Base-by-base conservation (phyloP, 2,113 vertebrate genomes). In the Microtus richardsoni region DNA sequence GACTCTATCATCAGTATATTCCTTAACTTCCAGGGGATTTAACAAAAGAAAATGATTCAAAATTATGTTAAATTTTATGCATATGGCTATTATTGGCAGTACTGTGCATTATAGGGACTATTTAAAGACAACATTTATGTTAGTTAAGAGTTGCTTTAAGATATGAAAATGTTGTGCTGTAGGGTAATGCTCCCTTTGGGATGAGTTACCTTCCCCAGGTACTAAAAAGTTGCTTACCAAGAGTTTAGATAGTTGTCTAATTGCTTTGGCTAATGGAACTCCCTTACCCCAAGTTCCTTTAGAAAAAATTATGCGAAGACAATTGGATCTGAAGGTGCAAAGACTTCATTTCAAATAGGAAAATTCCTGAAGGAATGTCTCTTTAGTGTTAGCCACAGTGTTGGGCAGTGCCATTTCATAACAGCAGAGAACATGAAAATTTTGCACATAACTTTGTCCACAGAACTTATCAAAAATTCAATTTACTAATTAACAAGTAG, bases 331-430 rank as follows among this genome's bases (percentile, higher is more conserved):
- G 36, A 14, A 36, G 1, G 30, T 77, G 54, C 19, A 62, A 62
- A 89, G 36, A 30, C 10, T 39, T 60, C 44, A 41, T 10, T 60
- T 88, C 58, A 22, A 28, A 0, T n/a, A 26, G 5, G 4, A 68
- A 4, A 10, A 47, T 13, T 24, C 2, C 19, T 30, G 3, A 82
- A 66, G 26, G 10, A 11, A 28, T 16, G 62, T 1, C 0, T 28
- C 80, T 28, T 28, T 30, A 19, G 33, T 88, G 19, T 73, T 60
- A 11, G 3, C 68, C 26, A n/a, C 5, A 78, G 66, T 66, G 58
- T 64, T 78, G 41, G 9, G 16, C 2, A 83, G 2, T 78, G 28
- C 5, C 1, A 3, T 68, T 92, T 60, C 58, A 39, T 47, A 2
- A 33, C 5, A 52, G 33, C 4, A 92, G 3, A 7, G 19, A 89